Conservation (phyloP, 2,797 vertebrate genomes). For the Pipistrellus nathusii region DNA sequence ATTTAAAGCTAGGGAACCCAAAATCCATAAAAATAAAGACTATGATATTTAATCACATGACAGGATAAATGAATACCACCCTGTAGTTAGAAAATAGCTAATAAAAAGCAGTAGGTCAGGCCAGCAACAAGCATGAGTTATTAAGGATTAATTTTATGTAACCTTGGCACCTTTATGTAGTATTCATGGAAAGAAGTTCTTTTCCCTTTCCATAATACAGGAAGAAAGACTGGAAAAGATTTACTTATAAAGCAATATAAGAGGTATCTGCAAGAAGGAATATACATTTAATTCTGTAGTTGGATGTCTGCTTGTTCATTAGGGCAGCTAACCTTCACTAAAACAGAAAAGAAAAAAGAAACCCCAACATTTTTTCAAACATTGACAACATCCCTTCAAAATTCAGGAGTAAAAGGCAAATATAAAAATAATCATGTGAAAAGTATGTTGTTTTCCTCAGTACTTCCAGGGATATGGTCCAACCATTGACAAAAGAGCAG, state of each 20-base stretch:
- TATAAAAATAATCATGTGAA: conserved; percentile 4
- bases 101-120: not conserved
- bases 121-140: not conserved
- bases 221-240: not conserved
- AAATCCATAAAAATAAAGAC: not conserved
- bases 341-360: not conserved
- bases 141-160: not conserved
- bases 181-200: not conserved
- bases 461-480: not conserved
- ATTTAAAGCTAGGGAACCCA: not conserved
- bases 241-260: not conserved
- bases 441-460: not conserved
- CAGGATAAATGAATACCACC: not conserved
- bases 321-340: not conserved
- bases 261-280: not conserved
- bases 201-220: not conserved
- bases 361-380: not conserved
- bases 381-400: conserved; percentile 8
- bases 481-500: not conserved
- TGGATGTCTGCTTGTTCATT: not conserved
- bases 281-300: not conserved
- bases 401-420: conserved; percentile 36
- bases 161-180: not conserved
- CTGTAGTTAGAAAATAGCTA: not conserved
- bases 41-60: not conserved